phyloP scores from a whole-genome alignment of 2,797 vertebrate genomes.

The Balearica regulorum region DNA sequence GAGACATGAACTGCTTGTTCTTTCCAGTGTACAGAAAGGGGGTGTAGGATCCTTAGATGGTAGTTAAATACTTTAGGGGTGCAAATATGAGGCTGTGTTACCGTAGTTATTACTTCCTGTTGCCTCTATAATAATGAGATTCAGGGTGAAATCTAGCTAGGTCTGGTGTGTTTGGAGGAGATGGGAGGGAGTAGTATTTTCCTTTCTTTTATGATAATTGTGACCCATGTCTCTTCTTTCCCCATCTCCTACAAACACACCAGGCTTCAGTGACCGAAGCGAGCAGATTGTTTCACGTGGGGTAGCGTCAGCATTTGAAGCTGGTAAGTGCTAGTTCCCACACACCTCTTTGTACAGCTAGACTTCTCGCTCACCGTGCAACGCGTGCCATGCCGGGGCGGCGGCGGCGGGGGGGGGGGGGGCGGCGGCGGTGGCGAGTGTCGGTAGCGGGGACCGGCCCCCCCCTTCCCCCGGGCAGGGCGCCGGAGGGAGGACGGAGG shows the following conservation, averaged over 20 bases:
- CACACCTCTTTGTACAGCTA: neutral
- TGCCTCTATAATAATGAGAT: neutral
- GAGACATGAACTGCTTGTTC: neutral
- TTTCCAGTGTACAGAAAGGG: neutral
- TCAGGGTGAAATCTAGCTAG: neutral
- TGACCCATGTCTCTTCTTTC: conserved; percentile 59
- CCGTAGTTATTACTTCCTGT: neutral
- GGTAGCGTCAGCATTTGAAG: conserved; percentile 67
- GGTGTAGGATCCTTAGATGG: neutral
- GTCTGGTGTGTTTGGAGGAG: conserved; percentile 62
- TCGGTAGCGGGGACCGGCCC: neutral
- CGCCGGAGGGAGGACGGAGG: neutral
- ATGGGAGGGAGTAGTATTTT: conserved; percentile 52
- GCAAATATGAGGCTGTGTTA: rapidly evolving
- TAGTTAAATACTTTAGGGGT: neutral
- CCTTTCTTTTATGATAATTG: conserved; percentile 37
- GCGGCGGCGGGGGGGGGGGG: too few species aligned
- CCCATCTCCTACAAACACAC: conserved; percentile 63
- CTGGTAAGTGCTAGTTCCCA: conserved; percentile 56
- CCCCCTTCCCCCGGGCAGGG: neutral
- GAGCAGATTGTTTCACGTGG: conserved; percentile 66
- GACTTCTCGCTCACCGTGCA: neutral
- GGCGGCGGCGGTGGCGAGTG: neutral
- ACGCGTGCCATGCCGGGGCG: neutral
- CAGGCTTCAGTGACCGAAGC: conserved; percentile 66